A percentile compares a stretch with the other conserved stretches of the same genome.
These are phyloP conservation scores for Schizotus pectinicornis DNA, from an alignment of 2,888 invertebrate species.

Conservation along the genomic window DNA sequence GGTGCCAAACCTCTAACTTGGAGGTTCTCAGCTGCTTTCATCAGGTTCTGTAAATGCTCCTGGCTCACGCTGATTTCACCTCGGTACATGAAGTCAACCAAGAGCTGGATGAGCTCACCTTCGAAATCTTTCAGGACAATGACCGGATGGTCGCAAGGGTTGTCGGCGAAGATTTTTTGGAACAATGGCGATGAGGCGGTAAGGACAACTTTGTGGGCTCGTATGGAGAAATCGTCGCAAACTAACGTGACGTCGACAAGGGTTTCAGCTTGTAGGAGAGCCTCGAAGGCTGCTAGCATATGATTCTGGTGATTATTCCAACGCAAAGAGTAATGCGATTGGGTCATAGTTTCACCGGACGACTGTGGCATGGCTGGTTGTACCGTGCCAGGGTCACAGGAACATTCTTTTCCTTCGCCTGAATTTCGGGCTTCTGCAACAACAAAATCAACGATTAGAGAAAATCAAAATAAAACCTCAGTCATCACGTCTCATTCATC, in stretches of 20 bases:
- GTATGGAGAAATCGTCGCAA: conserved; percentile 83
- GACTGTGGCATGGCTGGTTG: neutral
- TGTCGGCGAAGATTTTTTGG: conserved; percentile 86
- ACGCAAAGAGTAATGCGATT: conserved; percentile 88
- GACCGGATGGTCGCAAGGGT: conserved; percentile 92
- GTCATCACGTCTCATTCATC: too few relatives aligned
- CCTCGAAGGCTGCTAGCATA: conserved; percentile 86
- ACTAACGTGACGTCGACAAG: conserved; percentile 91
- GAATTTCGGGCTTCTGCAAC: conserved; percentile 53
- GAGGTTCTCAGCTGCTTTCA: conserved; percentile 86
- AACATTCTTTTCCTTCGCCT: conserved; percentile 43
- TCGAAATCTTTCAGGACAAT: conserved; percentile 90
- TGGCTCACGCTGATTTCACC: conserved; percentile 90
- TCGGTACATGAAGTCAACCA: conserved; percentile 93
- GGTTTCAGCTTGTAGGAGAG: conserved; percentile 84
- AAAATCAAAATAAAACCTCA: too few relatives aligned
- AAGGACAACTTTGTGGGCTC: conserved; percentile 90
- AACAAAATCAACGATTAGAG: conserved; percentile 18
- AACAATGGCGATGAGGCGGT: conserved; percentile 91
- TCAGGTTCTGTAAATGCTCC: conserved; percentile 81
- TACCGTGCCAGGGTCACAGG: conserved; percentile 2
- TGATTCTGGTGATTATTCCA: conserved; percentile 95
- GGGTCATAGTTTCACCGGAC: conserved; percentile 50
- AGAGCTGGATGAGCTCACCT: conserved; percentile 87
- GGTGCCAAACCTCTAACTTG: conserved; percentile 80